A percentile compares a stretch with the other conserved stretches of the same genome.
Evolutionary conservation across 2,113 vertebrate species (phyloP).

Genomic region (Zapornia atra): DNA sequence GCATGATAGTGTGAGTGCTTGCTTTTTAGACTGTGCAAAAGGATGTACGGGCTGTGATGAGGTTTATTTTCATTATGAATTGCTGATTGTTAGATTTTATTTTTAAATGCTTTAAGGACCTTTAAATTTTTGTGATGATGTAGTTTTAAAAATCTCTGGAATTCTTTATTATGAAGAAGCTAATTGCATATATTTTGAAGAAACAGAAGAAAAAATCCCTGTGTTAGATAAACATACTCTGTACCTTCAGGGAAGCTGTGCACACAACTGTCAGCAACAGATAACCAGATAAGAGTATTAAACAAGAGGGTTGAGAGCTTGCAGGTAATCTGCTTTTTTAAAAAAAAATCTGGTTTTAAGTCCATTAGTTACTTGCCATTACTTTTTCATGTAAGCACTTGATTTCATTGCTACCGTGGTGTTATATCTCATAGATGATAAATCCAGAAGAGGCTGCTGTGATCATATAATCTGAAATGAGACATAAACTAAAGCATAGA

Average conservation of each 20-base stretch:
- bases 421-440: conserved; percentile 37
- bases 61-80: not conserved
- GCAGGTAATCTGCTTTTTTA: not conserved
- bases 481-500: not conserved
- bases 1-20: not conserved
- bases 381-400: conserved; percentile 33
- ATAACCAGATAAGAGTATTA: not conserved
- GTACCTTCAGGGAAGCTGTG: not conserved
- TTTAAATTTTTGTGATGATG: not conserved
- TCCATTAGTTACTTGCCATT: conserved; percentile 44
- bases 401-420: conserved; percentile 29
- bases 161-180: not conserved
- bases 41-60: not conserved
- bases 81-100: not conserved
- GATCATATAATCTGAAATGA: conserved; percentile 21
- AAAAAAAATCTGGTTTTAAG: not conserved
- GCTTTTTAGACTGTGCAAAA: not conserved
- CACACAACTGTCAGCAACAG: not conserved
- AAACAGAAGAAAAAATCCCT: not conserved
- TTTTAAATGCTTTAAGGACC: not conserved
- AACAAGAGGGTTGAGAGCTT: not conserved
- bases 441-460: conserved; percentile 14
- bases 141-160: not conserved
- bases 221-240: not conserved
- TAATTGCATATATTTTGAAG: not conserved